Conservation (phyloP, 1,140 invertebrate species). For the Nylanderia fulva region DNA sequence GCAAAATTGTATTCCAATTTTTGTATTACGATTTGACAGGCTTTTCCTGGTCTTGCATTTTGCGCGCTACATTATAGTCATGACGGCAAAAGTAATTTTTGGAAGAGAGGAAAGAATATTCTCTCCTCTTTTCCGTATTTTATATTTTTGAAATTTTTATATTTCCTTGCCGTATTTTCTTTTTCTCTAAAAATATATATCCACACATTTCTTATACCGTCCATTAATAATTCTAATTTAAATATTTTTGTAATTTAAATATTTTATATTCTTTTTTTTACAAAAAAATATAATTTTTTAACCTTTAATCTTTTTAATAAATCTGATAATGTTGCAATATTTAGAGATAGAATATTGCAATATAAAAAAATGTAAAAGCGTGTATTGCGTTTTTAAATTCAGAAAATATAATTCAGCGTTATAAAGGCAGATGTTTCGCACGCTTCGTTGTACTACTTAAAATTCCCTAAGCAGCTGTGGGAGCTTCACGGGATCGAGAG, state of each 20-base stretch:
- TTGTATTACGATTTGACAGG: background rate
- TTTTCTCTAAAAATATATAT: background rate
- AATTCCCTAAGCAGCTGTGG: conserved; percentile 55
- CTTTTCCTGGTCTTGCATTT: background rate
- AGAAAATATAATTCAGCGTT: conserved; percentile 17
- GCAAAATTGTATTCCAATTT: conserved; percentile 23
- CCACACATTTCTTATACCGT: background rate
- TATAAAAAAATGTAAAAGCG: background rate
- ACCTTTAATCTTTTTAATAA: background rate
- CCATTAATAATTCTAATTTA: background rate
- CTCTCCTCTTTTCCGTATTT: conserved; percentile 17
- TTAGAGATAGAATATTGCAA: background rate
- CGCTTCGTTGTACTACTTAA: conserved; percentile 47
- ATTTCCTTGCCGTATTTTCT: background rate
- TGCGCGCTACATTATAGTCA: background rate
- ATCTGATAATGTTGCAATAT: background rate
- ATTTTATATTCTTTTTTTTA: no score
- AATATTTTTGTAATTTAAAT: background rate
- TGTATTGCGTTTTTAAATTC: background rate
- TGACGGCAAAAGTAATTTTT: background rate
- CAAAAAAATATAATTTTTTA: background rate
- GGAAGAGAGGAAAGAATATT: no score
- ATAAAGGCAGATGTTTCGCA: conserved; percentile 43
- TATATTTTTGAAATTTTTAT: background rate
- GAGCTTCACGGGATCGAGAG: conserved; percentile 62